Base-by-base conservation (phyloP, 2,888 invertebrate species). In the Cataglyphis altisquamis region DNA sequence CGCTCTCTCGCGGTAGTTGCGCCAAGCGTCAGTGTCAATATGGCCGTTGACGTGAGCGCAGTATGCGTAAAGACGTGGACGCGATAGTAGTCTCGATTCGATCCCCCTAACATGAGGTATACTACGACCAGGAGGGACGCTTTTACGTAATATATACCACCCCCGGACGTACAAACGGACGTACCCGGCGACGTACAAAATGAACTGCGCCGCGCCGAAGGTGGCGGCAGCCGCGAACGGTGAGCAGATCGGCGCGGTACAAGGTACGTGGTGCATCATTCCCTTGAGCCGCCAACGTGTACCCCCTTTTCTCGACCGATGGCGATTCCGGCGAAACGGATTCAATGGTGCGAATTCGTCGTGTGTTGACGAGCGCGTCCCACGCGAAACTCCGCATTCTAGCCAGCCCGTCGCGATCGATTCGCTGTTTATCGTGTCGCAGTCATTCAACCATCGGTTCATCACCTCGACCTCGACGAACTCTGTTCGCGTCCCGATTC, bases 11-110 rank as follows among this genome's bases (percentile, higher is more conserved):
- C 88, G 91, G 89, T 73, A 55, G 78, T 63, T 70, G 83, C 77
- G 15, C 21, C 84, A 88, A 91, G 82, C 84, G 84, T 57, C 90
- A 91, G 91, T 92, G 83, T 91, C 91, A 92, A 92, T 91, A 92
- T 92, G 92, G 91, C 91, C 91, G 91, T 91, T 85, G 85, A 78
- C 52, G 89, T 57, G 86, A 84, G 75, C 77, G 74, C 85, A 89
- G 86, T 88, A 55, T 64, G 84, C 45, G 84, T 82, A 84, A 77
- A 74, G 85, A 89, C 87, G 85, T 87, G 84, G 84, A 78, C 73
- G 86, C 84, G 86, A 67, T 89, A 89, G 89, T 89, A 90, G 89
- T 85, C 86, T 67, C 67, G 45, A 25, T 60, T 84, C 70, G 82
- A 52, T 84, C 81, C 67, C 67, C 66, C 63, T 90, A 89, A 84